Conservation (phyloP, 1,140 invertebrate genomes). For the Pogonognathellus flavescens region DNA sequence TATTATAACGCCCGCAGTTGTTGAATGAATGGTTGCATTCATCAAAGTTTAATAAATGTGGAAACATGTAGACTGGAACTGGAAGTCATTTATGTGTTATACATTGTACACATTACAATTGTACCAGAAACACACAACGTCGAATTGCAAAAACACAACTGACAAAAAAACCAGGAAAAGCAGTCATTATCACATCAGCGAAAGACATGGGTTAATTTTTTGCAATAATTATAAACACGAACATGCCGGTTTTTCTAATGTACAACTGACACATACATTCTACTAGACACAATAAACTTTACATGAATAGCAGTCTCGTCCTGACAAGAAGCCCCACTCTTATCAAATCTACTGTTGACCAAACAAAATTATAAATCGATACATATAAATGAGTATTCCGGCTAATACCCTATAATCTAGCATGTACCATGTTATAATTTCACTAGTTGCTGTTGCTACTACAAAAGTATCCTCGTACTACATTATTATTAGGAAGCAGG, state of each 20-base stretch:
- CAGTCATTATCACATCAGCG: slow-evolving; percentile 45
- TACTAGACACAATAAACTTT: background rate
- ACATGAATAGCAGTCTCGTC: background rate
- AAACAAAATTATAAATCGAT: no score
- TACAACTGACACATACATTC: background rate
- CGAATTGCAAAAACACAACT: background rate
- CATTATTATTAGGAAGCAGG: background rate
- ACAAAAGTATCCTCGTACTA: no score
- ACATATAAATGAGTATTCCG: no score
- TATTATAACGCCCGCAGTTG: slow-evolving; percentile 10
- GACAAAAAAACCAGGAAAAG: slow-evolving; percentile 32
- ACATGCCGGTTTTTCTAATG: slow-evolving; percentile 1
- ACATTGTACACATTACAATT: background rate
- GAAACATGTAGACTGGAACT: slow-evolving; percentile 16
- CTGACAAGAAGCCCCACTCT: no score
- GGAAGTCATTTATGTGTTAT: slow-evolving; percentile 9
- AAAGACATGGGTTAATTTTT: slow-evolving; percentile 42
- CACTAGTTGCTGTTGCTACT: no score
- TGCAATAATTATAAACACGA: slow-evolving; percentile 49
- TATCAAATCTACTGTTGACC: no score
- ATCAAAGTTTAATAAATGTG: slow-evolving; percentile 10
- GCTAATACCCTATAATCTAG: no score
- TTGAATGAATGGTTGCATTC: background rate
- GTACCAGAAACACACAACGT: background rate
- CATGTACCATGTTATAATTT: no score